phyloP scores from a whole-genome alignment of 2,888 invertebrate species.

The Acronicta leporina region DNA sequence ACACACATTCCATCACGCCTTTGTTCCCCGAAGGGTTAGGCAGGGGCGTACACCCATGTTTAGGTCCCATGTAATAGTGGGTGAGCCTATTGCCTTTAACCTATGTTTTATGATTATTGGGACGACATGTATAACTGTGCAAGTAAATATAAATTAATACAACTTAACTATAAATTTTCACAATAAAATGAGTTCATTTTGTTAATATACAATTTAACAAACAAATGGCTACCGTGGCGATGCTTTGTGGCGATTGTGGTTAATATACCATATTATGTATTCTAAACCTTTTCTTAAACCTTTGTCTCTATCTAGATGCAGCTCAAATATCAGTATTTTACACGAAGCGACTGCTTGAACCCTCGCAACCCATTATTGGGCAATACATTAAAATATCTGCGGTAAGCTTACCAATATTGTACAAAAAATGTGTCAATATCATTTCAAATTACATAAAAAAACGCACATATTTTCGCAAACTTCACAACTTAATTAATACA shows the following conservation, averaged over 20 bases:
- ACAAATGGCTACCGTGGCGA: constrained; percentile 38
- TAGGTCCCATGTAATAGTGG: too few species aligned
- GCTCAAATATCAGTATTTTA: constrained; percentile 2
- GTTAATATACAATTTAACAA: constrained; percentile 56
- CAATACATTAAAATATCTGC: neutral
- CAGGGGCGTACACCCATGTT: too few species aligned
- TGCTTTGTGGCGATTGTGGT: constrained; percentile 21
- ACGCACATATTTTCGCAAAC: constrained; percentile 34
- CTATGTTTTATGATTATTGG: too few species aligned
- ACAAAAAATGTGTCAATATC: too few species aligned
- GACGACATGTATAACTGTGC: constrained; percentile 15
- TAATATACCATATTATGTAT: neutral
- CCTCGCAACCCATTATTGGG: neutral
- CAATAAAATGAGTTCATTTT: constrained; percentile 54
- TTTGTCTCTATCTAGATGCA: neutral
- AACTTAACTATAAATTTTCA: constrained; percentile 51
- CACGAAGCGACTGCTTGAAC: neutral
- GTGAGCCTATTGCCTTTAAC: too few species aligned
- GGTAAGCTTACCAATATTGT: constrained; percentile 20
- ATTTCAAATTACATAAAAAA: constrained; percentile 11
- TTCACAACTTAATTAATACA: constrained; percentile 47
- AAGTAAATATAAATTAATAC: constrained; percentile 36
- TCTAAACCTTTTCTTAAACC: neutral
- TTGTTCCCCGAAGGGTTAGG: too few species aligned
- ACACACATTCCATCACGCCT: too few species aligned